These are phyloP conservation scores for Serripes groenlandicus DNA, from an alignment of 2,888 invertebrate species.

Conservation along the genomic window DNA sequence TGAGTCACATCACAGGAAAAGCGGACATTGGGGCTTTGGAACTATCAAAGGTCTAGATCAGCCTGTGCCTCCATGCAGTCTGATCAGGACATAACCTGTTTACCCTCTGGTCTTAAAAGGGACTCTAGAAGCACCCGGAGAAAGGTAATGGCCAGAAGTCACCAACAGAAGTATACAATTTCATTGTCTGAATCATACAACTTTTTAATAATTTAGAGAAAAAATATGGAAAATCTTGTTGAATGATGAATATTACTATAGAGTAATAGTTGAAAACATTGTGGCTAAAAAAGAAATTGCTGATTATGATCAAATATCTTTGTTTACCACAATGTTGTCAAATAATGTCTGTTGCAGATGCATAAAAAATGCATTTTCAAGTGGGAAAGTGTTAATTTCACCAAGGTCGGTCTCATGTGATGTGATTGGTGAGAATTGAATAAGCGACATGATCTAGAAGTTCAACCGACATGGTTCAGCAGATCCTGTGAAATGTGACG, in stretches of 20 bases:
- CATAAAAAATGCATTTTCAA: background rate
- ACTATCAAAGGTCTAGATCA: too few species aligned
- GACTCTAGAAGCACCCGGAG: too few species aligned
- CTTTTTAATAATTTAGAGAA: too few species aligned
- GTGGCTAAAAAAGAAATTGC: background rate
- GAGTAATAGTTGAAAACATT: background rate
- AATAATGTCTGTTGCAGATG: background rate
- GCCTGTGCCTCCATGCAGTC: too few species aligned
- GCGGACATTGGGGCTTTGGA: too few species aligned
- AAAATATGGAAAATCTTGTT: background rate
- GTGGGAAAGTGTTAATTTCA: background rate
- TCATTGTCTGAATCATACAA: too few species aligned
- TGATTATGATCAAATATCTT: background rate
- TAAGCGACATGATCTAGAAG: background rate
- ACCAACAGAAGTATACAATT: too few species aligned
- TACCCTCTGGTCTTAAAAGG: too few species aligned
- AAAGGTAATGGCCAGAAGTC: too few species aligned
- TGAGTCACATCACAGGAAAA: too few species aligned
- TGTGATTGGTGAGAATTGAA: background rate
- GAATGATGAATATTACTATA: background rate
- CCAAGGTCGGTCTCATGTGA: background rate
- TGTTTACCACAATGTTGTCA: background rate
- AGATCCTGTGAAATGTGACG: slow-evolving; percentile 68
- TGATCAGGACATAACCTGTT: too few species aligned
- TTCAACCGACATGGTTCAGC: slow-evolving; percentile 33